phyloP scores from a whole-genome alignment of 2,113 vertebrate species.

The Lepisosteus osseus region DNA sequence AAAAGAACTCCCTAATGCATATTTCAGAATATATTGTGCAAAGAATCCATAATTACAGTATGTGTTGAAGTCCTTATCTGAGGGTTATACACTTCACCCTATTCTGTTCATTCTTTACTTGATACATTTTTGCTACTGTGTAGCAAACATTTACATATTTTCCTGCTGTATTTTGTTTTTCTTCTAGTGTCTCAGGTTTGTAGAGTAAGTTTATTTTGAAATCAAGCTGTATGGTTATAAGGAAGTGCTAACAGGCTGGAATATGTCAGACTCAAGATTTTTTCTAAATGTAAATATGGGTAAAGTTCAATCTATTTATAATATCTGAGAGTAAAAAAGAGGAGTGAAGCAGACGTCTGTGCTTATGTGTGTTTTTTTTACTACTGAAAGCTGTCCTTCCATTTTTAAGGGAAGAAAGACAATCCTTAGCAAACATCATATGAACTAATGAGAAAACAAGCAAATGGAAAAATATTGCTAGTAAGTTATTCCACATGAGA shows the following conservation, averaged over 20 bases:
- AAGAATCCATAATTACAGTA: conserved; percentile 47
- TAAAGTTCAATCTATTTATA: conserved; percentile 82
- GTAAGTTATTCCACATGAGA: too few species aligned
- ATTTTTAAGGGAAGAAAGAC: too few species aligned
- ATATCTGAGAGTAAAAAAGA: conserved; percentile 72
- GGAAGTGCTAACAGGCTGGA: conserved; percentile 59
- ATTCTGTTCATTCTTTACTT: conserved; percentile 36
- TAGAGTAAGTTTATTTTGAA: conserved; percentile 72
- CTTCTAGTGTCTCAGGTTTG: conserved; percentile 69
- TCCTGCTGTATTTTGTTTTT: conserved; percentile 72
- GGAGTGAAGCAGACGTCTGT: conserved; percentile 52
- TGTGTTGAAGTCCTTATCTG: conserved; percentile 39
- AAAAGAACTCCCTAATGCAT: not conserved
- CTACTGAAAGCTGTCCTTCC: too few species aligned
- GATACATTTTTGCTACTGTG: conserved; percentile 86
- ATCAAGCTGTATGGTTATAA: conserved; percentile 75
- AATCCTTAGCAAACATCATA: too few species aligned
- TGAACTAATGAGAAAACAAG: too few species aligned
- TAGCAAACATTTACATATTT: conserved; percentile 75
- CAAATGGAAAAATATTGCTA: too few species aligned
- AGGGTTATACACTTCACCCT: conserved; percentile 42
- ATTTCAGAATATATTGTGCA: conserved; percentile 51
- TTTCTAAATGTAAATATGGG: conserved; percentile 87
- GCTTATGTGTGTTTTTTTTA: conserved; percentile 16
- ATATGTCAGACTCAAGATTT: conserved; percentile 61